Evolutionary conservation across 1,140 invertebrate species (phyloP).

Genomic region (Plodia interpunctella): DNA sequence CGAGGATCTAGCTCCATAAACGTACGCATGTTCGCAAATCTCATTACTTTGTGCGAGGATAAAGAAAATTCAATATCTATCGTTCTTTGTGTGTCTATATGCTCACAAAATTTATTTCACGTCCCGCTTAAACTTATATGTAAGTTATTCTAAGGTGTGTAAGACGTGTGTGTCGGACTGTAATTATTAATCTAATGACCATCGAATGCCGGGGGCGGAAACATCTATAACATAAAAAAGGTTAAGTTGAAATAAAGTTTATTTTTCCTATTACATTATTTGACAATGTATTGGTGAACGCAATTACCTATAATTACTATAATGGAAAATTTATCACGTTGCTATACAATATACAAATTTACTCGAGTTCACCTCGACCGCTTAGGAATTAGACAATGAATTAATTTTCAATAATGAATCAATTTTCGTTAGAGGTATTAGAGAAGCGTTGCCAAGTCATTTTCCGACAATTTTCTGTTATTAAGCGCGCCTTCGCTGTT

Average conservation of each 20-base stretch:
- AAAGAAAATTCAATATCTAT: constrained; percentile 46
- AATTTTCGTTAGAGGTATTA: constrained; percentile 32
- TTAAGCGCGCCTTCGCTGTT: constrained; percentile 39
- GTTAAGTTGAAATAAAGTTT: not conserved
- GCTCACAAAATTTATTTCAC: constrained; percentile 32
- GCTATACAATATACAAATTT: not conserved
- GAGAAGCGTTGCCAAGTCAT: constrained; percentile 33
- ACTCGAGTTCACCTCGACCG: constrained; percentile 8
- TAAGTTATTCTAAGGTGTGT: constrained; percentile 11
- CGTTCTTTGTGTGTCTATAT: constrained; percentile 31
- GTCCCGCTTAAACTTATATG: constrained; percentile 21
- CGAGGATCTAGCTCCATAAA: constrained; percentile 35
- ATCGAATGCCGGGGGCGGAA: not conserved
- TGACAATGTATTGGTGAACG: too few relatives aligned
- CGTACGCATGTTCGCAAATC: constrained; percentile 41
- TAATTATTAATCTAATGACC: constrained; percentile 11
- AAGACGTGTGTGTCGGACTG: not conserved
- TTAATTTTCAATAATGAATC: constrained; percentile 23
- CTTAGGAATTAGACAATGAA: constrained; percentile 12
- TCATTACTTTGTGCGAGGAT: constrained; percentile 45
- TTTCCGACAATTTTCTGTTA: constrained; percentile 40
- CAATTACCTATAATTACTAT: not conserved
- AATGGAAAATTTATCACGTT: not conserved
- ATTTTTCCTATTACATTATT: too few relatives aligned
- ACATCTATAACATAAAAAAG: not conserved